phyloP scores from a whole-genome alignment of 2,888 invertebrate species.

The Barypeithes pellucidus region DNA sequence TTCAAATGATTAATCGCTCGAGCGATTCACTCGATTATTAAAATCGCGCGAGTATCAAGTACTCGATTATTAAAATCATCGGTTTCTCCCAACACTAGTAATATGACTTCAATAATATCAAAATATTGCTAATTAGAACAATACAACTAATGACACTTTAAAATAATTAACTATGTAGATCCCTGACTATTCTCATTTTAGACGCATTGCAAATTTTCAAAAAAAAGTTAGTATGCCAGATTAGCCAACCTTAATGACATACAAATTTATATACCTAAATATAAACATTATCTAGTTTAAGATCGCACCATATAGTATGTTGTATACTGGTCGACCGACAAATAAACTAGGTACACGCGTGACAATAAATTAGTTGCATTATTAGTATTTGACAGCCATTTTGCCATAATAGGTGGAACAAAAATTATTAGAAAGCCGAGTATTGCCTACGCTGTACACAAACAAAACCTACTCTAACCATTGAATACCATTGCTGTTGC shows the following conservation, averaged over 20 bases:
- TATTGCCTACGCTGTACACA: constrained; percentile 23
- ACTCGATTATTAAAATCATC: too few species aligned
- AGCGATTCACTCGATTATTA: too few species aligned
- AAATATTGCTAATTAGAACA: too few species aligned
- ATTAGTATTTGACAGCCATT: constrained; percentile 51
- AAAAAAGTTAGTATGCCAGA: background rate
- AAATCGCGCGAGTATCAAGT: too few species aligned
- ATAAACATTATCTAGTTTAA: constrained; percentile 35
- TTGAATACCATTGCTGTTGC: constrained; percentile 12
- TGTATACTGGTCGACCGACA: constrained; percentile 24
- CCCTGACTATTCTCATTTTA: too few species aligned
- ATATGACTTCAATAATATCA: too few species aligned
- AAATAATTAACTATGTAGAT: too few species aligned
- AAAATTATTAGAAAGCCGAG: constrained; percentile 47
- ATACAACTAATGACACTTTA: too few species aligned
- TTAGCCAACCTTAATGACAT: constrained; percentile 14
- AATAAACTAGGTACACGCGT: constrained; percentile 32
- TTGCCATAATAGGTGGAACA: constrained; percentile 47
- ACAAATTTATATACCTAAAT: constrained; percentile 35
- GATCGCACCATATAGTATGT: constrained; percentile 49
- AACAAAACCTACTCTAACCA: constrained; percentile 12
- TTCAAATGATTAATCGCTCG: too few species aligned
- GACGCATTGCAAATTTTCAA: too few species aligned
- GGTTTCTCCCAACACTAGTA: too few species aligned
- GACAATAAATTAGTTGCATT: constrained; percentile 49